Evolutionary conservation across 2,888 invertebrate species (phyloP).

Genomic region (Psylliodes chrysocephalus): DNA sequence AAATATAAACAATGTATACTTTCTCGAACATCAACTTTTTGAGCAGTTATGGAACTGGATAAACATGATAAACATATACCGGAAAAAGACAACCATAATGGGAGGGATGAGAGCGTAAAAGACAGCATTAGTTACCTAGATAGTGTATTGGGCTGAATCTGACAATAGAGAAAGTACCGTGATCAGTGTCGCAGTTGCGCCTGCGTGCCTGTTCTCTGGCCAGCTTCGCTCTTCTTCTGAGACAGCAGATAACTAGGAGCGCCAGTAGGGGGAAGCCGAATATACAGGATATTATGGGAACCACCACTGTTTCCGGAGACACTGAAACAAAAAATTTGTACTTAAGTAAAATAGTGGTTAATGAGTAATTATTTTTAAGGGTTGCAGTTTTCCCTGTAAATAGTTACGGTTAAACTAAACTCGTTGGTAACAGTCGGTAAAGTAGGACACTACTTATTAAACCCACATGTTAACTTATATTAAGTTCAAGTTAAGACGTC

Average conservation of each 20-base stretch:
- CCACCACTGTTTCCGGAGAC: constrained; percentile 87
- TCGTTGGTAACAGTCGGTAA: too few species aligned
- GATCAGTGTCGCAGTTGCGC: constrained; percentile 83
- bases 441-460: too few species aligned
- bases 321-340: constrained; percentile 73
- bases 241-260: constrained; percentile 86
- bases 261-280: constrained; percentile 89
- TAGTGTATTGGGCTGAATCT: constrained; percentile 79
- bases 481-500: too few species aligned
- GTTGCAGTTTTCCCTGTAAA: too few species aligned
- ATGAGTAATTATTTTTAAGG: too few species aligned
- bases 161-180: constrained; percentile 84
- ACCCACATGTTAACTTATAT: too few species aligned
- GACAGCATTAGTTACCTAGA: constrained; percentile 69
- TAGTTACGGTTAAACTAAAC: too few species aligned
- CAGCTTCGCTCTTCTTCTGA: constrained; percentile 83
- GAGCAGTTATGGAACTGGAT: constrained; percentile 1
- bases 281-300: constrained; percentile 90
- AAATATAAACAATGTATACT: neutral
- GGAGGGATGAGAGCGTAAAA: constrained; percentile 41
- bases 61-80: neutral
- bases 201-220: constrained; percentile 85
- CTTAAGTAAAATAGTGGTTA: too few species aligned
- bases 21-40: neutral
- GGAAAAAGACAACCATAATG: neutral